Evolutionary conservation across 2,797 vertebrate genomes (phyloP), one percentile per base, ranked within the genome.

Genomic region (Oreochromis grahami): DNA sequence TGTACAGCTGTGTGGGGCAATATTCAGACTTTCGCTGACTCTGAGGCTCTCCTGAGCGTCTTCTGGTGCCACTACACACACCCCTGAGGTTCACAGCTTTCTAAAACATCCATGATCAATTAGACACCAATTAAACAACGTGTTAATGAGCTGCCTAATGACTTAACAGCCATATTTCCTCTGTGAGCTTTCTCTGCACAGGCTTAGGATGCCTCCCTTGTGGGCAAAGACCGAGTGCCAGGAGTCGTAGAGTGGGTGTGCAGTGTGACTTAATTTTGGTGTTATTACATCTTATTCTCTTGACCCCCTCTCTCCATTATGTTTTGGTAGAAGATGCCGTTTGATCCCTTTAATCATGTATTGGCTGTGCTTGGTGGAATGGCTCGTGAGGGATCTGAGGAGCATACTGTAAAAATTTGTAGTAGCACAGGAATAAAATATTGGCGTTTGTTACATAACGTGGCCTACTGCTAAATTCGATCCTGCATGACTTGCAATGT

Each of bases 101-200:
- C 82, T 81, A 87, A 92, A 95, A 92, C 91, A 93, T 84, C 92
- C 87, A 85, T 70, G 88, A 95, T 95, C 92, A 95, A 93, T 95
- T 95, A 95, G 92, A 93, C 93, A 91, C 92, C 92, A 94, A 93
- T 96, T 95, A 94, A 91, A 88, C 84, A 90, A 90, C 2, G 79
- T 94, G 92, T 88, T 93, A 94, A 94, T 92, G 91, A 95, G 87
- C 86, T 87, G 87, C 91, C 88, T 95, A 92, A 95, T 91, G 93
- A 93, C 89, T 93, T 92, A 89, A 93, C 91, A 92, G 87, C 68
- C 76, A 84, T 80, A 86, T 89, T 91, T 89, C 86, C 90, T 86
- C 87, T 84, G 85, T 88, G 84, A 90, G 87, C 74, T 81, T 87
- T 87, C 76, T 77, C 79, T 79, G 78, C 84, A 86, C 52, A 78